These are phyloP conservation scores for Cordilura impudica DNA, from an alignment of 2,888 invertebrate genomes.

Conservation along the genomic window DNA sequence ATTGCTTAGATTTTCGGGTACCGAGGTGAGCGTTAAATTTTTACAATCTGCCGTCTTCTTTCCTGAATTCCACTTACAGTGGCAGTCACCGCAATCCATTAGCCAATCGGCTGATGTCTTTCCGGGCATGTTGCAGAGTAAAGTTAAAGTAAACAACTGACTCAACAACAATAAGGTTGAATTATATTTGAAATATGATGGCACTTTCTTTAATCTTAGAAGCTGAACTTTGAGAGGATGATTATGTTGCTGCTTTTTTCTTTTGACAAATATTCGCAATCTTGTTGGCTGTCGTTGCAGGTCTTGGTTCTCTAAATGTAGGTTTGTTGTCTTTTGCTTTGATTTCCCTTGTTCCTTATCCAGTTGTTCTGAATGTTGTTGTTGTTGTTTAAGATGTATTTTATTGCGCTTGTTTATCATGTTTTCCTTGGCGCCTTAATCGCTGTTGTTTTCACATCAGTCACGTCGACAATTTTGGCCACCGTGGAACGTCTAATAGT, in stretches of 20 bases:
- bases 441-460: constrained; percentile 54
- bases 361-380: constrained; percentile 28
- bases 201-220: neutral
- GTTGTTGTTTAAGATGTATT: constrained; percentile 45
- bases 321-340: constrained; percentile 11
- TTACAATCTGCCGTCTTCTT: constrained; percentile 90
- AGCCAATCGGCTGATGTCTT: constrained; percentile 72
- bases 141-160: constrained; percentile 57
- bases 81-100: constrained; percentile 80
- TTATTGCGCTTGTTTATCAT: constrained; percentile 58
- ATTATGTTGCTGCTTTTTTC: constrained; percentile 2
- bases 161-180: constrained; percentile 25
- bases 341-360: constrained; percentile 4
- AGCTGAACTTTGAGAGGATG: no score
- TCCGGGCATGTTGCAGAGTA: constrained; percentile 63
- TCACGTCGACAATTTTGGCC: constrained; percentile 51
- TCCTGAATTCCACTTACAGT: constrained; percentile 91
- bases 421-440: constrained; percentile 48
- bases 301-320: constrained; percentile 3
- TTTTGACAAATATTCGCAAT: constrained; percentile 11
- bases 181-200: constrained; percentile 27
- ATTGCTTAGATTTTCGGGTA: constrained; percentile 85
- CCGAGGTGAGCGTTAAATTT: constrained; percentile 81
- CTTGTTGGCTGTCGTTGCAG: constrained; percentile 8
- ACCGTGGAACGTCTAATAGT: constrained; percentile 34